Conservation (phyloP, 2,888 invertebrate genomes). For the Tillus elongatus region DNA sequence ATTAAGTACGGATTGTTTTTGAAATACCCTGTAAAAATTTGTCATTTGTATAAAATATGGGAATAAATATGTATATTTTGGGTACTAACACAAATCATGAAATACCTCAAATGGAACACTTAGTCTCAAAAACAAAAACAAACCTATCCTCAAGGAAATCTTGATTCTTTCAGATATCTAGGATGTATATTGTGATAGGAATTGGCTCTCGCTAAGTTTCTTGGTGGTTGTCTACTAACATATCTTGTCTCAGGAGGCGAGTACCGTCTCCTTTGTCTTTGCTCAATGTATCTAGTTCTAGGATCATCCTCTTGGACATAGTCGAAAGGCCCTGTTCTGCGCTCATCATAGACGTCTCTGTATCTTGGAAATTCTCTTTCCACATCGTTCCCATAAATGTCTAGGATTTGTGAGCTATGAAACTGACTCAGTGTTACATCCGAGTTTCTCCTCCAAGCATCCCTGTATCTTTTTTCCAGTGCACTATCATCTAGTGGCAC, state of each 20-base stretch:
- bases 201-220: constrained; percentile 41
- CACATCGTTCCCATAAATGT: constrained; percentile 57
- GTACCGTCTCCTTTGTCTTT: constrained; percentile 41
- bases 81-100: too few species aligned
- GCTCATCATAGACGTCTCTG: constrained; percentile 17
- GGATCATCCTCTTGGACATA: background rate
- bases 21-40: too few species aligned
- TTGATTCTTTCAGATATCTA: constrained; percentile 54
- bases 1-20: too few species aligned
- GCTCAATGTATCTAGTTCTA: background rate
- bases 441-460: constrained; percentile 60
- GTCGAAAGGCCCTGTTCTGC: background rate
- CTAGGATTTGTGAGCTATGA: constrained; percentile 55
- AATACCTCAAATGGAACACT: background rate
- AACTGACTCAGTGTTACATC: constrained; percentile 48
- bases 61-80: too few species aligned
- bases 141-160: constrained; percentile 49
- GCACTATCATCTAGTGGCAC: constrained; percentile 50
- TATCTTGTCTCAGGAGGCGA: constrained; percentile 43
- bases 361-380: constrained; percentile 48
- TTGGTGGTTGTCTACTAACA: constrained; percentile 36
- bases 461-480: constrained; percentile 53
- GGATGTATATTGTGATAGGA: constrained; percentile 57
- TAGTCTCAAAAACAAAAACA: background rate
- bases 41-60: too few species aligned